Conservation (phyloP, 1,140 invertebrate species). For the Rhyzopertha dominica region DNA sequence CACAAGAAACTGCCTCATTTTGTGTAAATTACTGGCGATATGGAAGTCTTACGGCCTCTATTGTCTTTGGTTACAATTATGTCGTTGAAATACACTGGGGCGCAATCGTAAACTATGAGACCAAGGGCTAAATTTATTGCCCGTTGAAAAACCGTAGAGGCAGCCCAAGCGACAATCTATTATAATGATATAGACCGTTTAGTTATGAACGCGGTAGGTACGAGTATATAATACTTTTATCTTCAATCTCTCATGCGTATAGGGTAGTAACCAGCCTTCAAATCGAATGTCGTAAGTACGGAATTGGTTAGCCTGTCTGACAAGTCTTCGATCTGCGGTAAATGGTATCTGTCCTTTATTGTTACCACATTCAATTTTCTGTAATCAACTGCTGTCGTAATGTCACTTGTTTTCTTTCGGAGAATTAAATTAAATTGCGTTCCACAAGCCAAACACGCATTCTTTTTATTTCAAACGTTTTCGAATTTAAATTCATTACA, state of each 20-base stretch:
- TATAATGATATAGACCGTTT: slow-evolving; percentile 31
- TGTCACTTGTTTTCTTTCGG: slow-evolving; percentile 42
- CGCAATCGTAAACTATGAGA: too few species aligned
- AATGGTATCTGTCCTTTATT: slow-evolving; percentile 34
- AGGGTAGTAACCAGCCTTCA: slow-evolving; percentile 42
- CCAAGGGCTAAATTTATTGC: slow-evolving; percentile 22
- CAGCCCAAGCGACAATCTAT: slow-evolving; percentile 30
- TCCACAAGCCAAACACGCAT: too few species aligned
- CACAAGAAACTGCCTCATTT: too few species aligned
- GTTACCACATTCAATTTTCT: slow-evolving; percentile 44
- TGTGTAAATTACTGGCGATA: slow-evolving; percentile 10
- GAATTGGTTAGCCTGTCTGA: slow-evolving; percentile 21
- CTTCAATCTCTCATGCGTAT: slow-evolving; percentile 28
- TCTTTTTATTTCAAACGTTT: too few species aligned
- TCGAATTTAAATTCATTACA: too few species aligned
- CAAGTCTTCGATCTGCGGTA: slow-evolving; percentile 30
- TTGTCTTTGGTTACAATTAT: slow-evolving; percentile 28
- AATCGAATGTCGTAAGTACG: slow-evolving; percentile 32
- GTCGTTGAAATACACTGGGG: slow-evolving; percentile 31
- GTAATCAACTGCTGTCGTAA: slow-evolving; percentile 51
- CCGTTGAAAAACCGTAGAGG: slow-evolving; percentile 19
- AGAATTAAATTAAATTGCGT: too few species aligned
- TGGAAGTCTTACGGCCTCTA: slow-evolving; percentile 27
- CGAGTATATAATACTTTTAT: too few species aligned
- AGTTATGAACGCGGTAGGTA: slow-evolving; percentile 30